phyloP scores from a whole-genome alignment of 2,888 invertebrate genomes.

The Yponomeuta malinellus region DNA sequence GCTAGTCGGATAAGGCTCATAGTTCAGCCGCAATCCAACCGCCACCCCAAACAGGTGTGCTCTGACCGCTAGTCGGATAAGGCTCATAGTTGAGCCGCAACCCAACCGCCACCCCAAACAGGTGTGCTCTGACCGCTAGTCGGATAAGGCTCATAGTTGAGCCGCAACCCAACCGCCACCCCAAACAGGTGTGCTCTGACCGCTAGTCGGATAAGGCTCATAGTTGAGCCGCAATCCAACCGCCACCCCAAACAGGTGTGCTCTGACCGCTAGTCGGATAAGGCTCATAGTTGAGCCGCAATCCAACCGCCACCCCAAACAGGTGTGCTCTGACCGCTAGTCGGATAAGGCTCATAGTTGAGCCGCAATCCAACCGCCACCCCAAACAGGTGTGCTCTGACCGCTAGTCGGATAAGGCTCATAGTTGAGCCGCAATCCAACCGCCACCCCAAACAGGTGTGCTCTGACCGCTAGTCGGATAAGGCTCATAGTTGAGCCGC shows the following conservation, averaged over 20 bases:
- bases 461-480: not conserved
- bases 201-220: not conserved
- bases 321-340: too few relatives aligned
- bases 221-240: conserved; percentile 73
- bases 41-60: conserved; percentile 82
- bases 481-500: not conserved
- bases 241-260: conserved; percentile 82
- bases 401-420: not conserved
- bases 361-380: conserved; percentile 79
- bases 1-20: not conserved
- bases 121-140: conserved; percentile 39
- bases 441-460: conserved; percentile 82
- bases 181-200: conserved; percentile 32
- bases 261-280: too few relatives aligned
- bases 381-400: conserved; percentile 76
- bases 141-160: not conserved
- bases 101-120: conserved; percentile 84
- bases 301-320: conserved; percentile 32
- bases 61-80: not conserved
- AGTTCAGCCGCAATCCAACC: conserved; percentile 55
- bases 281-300: not conserved
- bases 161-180: too few relatives aligned
- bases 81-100: conserved; percentile 51
- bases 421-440: conserved; percentile 73
- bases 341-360: conserved; percentile 19